Conservation (phyloP, 2,888 invertebrate species). For the Synanthedon vespiformis region DNA sequence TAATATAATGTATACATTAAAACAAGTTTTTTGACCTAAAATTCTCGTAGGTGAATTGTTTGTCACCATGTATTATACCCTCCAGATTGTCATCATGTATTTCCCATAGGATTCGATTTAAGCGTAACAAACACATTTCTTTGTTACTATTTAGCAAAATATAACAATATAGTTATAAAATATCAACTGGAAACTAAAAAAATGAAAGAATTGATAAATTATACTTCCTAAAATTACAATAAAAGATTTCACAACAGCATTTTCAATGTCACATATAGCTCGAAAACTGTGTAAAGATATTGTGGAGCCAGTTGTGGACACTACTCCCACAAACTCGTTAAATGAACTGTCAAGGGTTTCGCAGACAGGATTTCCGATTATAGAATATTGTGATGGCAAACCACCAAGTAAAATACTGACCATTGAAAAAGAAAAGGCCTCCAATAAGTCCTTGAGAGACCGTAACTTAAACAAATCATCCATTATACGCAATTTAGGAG, state of each 20-base stretch:
- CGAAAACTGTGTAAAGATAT: constrained; percentile 37
- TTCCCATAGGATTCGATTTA: too few species aligned
- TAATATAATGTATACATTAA: too few species aligned
- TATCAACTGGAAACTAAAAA: too few species aligned
- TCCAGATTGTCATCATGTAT: not conserved
- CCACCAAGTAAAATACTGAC: constrained; percentile 16
- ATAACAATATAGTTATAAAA: too few species aligned
- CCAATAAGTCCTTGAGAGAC: constrained; percentile 20
- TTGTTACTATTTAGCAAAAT: too few species aligned
- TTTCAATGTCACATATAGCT: constrained; percentile 34
- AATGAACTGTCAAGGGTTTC: not conserved
- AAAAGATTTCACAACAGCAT: too few species aligned
- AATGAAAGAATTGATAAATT: too few species aligned
- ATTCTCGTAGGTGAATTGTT: too few species aligned
- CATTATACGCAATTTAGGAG: constrained; percentile 16
- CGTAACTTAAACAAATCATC: constrained; percentile 11
- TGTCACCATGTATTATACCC: not conserved
- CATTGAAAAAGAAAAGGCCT: constrained; percentile 25
- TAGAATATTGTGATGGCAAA: constrained; percentile 9
- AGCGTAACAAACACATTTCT: too few species aligned
- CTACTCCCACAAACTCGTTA: constrained; percentile 10
- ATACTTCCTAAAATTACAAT: too few species aligned
- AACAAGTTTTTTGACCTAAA: too few species aligned
- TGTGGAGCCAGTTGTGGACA: constrained; percentile 25
- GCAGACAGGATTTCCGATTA: too few species aligned